Percentiles rank a stretch among this genome's conserved stretches.
These are phyloP conservation scores for Cebus imitator DNA, from an alignment of 2,113 vertebrate genomes.

Conservation along the genomic window DNA sequence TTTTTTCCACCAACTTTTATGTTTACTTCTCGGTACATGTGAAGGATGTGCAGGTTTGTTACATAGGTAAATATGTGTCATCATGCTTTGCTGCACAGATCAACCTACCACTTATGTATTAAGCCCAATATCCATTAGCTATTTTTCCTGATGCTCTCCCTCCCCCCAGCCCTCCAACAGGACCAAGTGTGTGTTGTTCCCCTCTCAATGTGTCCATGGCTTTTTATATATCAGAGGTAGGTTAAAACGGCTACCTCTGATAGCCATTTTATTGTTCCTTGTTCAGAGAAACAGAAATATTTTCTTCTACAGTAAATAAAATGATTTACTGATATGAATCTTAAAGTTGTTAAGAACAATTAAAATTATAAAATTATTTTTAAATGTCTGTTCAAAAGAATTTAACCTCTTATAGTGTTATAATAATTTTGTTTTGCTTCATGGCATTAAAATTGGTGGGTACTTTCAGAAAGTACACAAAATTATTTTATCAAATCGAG, in stretches of 20 bases:
- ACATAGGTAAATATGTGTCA: too few species aligned
- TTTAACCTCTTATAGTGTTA: not conserved
- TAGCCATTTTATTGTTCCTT: not conserved
- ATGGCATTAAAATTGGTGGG: not conserved
- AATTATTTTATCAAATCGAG: not conserved
- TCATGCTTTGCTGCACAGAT: too few species aligned
- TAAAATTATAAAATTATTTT: not conserved
- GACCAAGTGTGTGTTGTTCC: too few species aligned
- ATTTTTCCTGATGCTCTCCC: too few species aligned
- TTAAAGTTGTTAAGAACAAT: not conserved
- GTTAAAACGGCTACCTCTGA: not conserved
- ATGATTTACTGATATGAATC: not conserved
- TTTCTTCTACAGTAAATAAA: not conserved
- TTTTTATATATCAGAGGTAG: not conserved
- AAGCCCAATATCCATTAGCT: too few species aligned
- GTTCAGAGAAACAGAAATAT: not conserved
- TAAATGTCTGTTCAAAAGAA: not conserved
- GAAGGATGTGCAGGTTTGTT: too few species aligned
- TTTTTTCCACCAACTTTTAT: not conserved
- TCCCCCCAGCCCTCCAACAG: too few species aligned
- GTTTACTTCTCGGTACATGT: too few species aligned
- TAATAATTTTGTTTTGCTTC: not conserved
- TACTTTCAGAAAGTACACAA: not conserved
- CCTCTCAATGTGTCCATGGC: too few species aligned
- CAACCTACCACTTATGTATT: too few species aligned